Evolutionary conservation across 1,140 invertebrate species (phyloP).

Genomic region (Pseudomyrmex flavicornis): DNA sequence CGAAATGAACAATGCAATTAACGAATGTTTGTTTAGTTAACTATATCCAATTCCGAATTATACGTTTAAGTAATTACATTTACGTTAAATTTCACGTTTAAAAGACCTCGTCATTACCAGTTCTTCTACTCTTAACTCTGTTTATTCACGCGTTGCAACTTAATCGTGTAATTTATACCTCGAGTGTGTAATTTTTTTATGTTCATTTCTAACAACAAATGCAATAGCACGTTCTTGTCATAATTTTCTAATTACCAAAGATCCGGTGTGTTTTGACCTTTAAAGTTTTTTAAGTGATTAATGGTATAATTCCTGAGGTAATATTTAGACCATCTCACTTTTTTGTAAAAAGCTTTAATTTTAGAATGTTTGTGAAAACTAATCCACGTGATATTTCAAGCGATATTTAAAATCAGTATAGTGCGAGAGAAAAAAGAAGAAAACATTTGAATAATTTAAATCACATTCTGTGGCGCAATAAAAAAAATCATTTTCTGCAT

Average conservation of each 20-base stretch:
- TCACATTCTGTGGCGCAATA: neutral
- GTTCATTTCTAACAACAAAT: no score
- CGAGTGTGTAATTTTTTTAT: no score
- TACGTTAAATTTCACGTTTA: no score
- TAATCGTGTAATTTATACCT: no score
- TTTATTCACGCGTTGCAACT: no score
- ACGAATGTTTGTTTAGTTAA: neutral
- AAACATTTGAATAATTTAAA: conserved; percentile 20
- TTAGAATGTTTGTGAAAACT: conserved; percentile 27
- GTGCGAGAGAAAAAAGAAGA: neutral
- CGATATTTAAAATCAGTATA: conserved; percentile 23
- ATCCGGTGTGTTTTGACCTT: conserved; percentile 26
- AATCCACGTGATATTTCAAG: conserved; percentile 30
- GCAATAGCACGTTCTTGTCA: no score
- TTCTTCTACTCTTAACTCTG: no score
- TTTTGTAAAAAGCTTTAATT: conserved; percentile 12
- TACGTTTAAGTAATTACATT: neutral
- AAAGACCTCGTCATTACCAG: no score
- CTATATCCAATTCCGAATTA: neutral
- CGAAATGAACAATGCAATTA: conserved; percentile 1
- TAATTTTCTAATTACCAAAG: conserved; percentile 24
- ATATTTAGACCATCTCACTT: neutral
- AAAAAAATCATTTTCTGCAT: neutral
- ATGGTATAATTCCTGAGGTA: neutral
- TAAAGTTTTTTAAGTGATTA: conserved; percentile 25